Base-by-base conservation (phyloP, 2,113 vertebrate species). In the Thermophis baileyi region DNA sequence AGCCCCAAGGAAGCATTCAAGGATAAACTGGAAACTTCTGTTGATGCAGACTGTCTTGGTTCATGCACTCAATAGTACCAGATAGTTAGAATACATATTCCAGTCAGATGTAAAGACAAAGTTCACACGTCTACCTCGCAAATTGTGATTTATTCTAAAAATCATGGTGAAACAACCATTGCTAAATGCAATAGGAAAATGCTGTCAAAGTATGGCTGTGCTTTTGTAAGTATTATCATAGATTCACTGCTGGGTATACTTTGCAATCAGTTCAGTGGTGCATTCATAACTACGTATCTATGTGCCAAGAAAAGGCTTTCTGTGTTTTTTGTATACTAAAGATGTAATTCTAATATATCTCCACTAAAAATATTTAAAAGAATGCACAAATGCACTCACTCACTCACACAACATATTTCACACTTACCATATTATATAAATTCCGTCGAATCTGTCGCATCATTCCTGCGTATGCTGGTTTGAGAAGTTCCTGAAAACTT, bases 351-450 rank as follows among this genome's bases (percentile, higher is more conserved):
- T 27, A 87, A 87, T 30, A 50, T 87, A 47, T 6, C 27, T 12
- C 47, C 8, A 50, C 9, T 49, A 30, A 87, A 30, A 81, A 44
- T 81, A 44, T 81, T 81, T 81, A 44, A 86, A 40, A 63, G 12
- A 25, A 49, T 16, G n/a, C 30, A 63, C 3, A 35, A 4, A 6
- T 30, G 7, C 54, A 55, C 6, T 7, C 86, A 9, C 46, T 20
- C 90, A 46, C 27, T 0, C 30, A n/a, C 27, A 63, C 25, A 27
- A 1, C 2, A 44, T 4, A 81, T 44, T 81, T 44, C 74, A 92
- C 92, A 97, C 99, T 98, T 96, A 99, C 99, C 98, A 99, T 95
- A 96, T 98, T 99, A 95, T 98, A 99, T 95, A 99, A 98, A 97
- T 99, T 99, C 8, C 98, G 98, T 89, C 98, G 97, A 93, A 99